phyloP scores from a whole-genome alignment of 2,888 invertebrate genomes.

The Odontomyia ornata region DNA sequence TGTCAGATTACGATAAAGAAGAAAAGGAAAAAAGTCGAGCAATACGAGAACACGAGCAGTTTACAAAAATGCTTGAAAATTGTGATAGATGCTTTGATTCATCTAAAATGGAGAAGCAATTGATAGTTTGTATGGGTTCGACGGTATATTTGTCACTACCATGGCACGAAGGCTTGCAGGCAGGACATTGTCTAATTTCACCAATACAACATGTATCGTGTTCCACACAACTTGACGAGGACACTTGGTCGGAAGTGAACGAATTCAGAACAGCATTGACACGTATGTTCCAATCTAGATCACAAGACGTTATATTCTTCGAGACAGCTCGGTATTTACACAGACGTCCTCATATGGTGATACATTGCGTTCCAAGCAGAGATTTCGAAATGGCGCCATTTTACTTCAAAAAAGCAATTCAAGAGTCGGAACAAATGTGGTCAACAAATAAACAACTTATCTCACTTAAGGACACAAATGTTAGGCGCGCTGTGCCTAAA shows the following conservation, averaged over 20 bases:
- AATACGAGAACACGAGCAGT: slow-evolving; percentile 76
- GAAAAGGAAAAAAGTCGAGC: slow-evolving; percentile 72
- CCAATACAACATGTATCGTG: slow-evolving; percentile 84
- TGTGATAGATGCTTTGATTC: slow-evolving; percentile 88
- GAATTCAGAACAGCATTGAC: slow-evolving; percentile 79
- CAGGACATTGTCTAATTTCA: slow-evolving; percentile 86
- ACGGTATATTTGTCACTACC: slow-evolving; percentile 89
- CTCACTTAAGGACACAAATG: slow-evolving; percentile 73
- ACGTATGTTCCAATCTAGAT: slow-evolving; percentile 76
- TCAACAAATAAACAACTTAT: slow-evolving; percentile 92
- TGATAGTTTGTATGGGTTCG: slow-evolving; percentile 81
- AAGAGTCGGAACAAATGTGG: slow-evolving; percentile 96
- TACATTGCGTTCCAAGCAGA: slow-evolving; percentile 90
- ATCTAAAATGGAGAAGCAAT: slow-evolving; percentile 80
- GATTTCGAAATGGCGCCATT: slow-evolving; percentile 90
- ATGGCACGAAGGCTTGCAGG: slow-evolving; percentile 78
- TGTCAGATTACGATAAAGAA: slow-evolving; percentile 70
- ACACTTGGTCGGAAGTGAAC: slow-evolving; percentile 89
- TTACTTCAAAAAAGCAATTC: slow-evolving; percentile 97
- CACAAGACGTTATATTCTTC: slow-evolving; percentile 87
- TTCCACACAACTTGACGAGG: slow-evolving; percentile 89
- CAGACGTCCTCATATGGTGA: slow-evolving; percentile 81
- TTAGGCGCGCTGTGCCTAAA: slow-evolving; percentile 86
- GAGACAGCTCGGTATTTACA: slow-evolving; percentile 83
- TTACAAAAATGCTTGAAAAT: slow-evolving; percentile 76